A percentile compares a stretch with the other conserved stretches of the same genome.
phyloP scores from a whole-genome alignment of 2,888 invertebrate genomes.

The Drosophila quasianomalipes region DNA sequence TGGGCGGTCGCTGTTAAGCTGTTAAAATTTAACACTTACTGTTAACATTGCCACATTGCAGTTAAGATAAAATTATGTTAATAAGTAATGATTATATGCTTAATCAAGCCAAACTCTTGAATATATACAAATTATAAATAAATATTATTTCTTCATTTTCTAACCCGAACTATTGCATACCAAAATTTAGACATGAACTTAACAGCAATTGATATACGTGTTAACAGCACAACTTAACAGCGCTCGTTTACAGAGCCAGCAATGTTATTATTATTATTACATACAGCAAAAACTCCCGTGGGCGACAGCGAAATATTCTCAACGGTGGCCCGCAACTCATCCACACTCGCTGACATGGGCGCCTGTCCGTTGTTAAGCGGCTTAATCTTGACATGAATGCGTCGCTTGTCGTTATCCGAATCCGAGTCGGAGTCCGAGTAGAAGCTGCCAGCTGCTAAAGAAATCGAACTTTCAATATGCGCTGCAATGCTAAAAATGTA shows the following conservation, averaged over 20 bases:
- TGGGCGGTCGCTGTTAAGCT: neutral
- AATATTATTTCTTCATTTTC: neutral
- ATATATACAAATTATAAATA: neutral
- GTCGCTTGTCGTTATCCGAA: conserved; percentile 95
- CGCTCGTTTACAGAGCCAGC: neutral
- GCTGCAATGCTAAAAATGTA: too few relatives aligned
- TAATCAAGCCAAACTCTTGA: neutral
- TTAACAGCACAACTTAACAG: neutral
- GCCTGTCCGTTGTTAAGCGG: conserved; percentile 95
- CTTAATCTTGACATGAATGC: conserved; percentile 97
- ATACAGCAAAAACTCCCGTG: conserved; percentile 88
- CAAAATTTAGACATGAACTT: neutral
- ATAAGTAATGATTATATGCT: neutral
- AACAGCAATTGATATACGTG: neutral
- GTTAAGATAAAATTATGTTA: neutral
- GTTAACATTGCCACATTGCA: neutral
- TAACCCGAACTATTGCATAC: neutral
- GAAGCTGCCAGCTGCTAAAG: conserved; percentile 89
- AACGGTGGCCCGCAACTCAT: conserved; percentile 96
- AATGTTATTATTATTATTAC: conserved; percentile 45
- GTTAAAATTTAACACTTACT: neutral
- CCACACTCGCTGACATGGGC: conserved; percentile 97
- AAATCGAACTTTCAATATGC: conserved; percentile 4
- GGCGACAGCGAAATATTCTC: conserved; percentile 95
- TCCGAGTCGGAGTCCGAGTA: conserved; percentile 95